Evolutionary conservation across 2,113 vertebrate genomes (phyloP).

Genomic region (Paramormyrops kingsleyae): DNA sequence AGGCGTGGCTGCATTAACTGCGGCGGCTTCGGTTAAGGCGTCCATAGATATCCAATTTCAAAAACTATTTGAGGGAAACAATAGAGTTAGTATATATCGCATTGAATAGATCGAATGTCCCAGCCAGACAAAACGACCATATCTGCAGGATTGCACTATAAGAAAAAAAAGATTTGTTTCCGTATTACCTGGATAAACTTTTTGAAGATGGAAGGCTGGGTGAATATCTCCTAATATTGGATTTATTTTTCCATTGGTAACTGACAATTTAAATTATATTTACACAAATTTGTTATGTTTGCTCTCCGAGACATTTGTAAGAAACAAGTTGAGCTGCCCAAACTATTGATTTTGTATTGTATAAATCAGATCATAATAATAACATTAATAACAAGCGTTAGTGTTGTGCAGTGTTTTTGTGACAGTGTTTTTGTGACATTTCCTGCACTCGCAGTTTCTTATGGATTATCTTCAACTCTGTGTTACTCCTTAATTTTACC

Average conservation of each 20-base stretch:
- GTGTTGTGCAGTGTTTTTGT: not conserved
- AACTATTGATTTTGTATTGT: not conserved
- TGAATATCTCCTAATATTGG: not conserved
- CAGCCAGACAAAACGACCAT: not conserved
- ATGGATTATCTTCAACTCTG: not conserved
- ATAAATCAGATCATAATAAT: not conserved
- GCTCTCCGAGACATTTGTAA: not conserved
- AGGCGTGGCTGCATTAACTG: not conserved
- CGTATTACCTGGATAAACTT: not conserved
- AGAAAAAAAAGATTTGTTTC: not conserved
- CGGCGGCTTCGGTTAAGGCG: too few species aligned
- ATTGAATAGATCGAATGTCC: not conserved
- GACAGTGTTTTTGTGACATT: not conserved
- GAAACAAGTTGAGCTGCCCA: not conserved
- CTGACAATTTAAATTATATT: not conserved
- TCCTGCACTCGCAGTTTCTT: not conserved
- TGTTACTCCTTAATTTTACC: not conserved
- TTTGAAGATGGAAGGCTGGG: not conserved
- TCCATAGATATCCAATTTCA: slow-evolving; percentile 1
- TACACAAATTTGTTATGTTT: not conserved
- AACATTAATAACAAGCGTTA: not conserved
- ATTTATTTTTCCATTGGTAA: not conserved
- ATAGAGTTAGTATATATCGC: not conserved
- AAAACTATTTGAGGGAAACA: not conserved
- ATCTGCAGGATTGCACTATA: not conserved